Percentiles rank a stretch among this genome's conserved stretches.
phyloP scores from a whole-genome alignment of 2,888 invertebrate species.

The Priocnemis perturbator region DNA sequence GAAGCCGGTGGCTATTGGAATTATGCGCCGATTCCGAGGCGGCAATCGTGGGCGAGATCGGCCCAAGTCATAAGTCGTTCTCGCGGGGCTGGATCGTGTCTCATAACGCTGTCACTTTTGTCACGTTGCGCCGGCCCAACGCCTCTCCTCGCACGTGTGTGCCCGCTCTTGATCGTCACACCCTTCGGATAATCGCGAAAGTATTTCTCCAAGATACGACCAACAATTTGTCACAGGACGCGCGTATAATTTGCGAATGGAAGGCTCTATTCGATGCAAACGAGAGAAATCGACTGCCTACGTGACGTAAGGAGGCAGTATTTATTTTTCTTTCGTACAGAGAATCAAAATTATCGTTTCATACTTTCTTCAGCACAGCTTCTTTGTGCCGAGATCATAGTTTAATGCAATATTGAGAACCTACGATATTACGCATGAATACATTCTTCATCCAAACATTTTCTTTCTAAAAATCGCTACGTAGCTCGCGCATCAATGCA shows the following conservation, averaged over 20 bases:
- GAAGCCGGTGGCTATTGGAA: neutral
- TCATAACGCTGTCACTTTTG: conserved; percentile 10
- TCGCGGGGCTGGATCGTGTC: neutral
- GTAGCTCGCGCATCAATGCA: too few relatives aligned
- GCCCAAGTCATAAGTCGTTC: conserved; percentile 16
- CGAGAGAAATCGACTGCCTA: too few relatives aligned
- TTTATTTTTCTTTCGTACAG: too few relatives aligned
- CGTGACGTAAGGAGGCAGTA: too few relatives aligned
- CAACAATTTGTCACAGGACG: conserved; percentile 1
- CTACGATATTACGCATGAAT: too few relatives aligned
- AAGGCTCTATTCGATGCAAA: too few relatives aligned
- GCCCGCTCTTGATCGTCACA: conserved; percentile 14
- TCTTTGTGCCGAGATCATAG: too few relatives aligned
- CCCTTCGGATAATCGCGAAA: conserved; percentile 27
- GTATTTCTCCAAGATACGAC: conserved; percentile 13
- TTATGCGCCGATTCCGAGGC: conserved; percentile 30
- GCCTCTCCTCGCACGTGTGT: conserved; percentile 13
- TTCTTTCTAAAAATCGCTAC: too few relatives aligned
- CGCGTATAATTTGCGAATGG: neutral
- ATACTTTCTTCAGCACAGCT: too few relatives aligned
- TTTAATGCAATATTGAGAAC: too few relatives aligned
- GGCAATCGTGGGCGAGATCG: conserved; percentile 38
- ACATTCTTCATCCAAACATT: too few relatives aligned
- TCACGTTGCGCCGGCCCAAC: conserved; percentile 15
- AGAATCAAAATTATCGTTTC: too few relatives aligned